These are phyloP conservation scores for Ancistrus triradiatus DNA, from an alignment of 2,113 vertebrate genomes.

Conservation along the genomic window DNA sequence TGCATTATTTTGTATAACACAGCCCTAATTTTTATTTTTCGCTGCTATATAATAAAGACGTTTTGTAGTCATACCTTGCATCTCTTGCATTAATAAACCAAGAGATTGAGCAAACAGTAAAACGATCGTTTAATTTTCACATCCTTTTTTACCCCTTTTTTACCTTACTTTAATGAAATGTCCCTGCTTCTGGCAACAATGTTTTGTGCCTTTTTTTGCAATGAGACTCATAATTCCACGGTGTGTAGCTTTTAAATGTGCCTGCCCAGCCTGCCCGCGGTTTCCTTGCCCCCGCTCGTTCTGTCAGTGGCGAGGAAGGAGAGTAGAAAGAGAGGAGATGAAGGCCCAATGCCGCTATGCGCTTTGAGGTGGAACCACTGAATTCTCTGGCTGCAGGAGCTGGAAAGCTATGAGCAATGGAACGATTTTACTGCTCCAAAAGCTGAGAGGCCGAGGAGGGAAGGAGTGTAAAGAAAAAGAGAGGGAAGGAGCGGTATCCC, in stretches of 20 bases:
- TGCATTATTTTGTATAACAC: too few relatives aligned
- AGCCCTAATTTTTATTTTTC: too few relatives aligned
- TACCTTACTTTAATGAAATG: too few relatives aligned
- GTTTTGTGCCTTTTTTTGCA: slow-evolving; percentile 17
- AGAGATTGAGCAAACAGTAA: too few relatives aligned
- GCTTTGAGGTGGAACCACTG: slow-evolving; percentile 42
- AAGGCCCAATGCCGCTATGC: too few relatives aligned
- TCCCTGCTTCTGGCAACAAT: too few relatives aligned
- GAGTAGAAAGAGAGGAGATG: background rate
- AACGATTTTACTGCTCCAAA: slow-evolving; percentile 51
- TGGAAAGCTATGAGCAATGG: slow-evolving; percentile 66
- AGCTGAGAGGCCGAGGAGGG: slow-evolving; percentile 28
- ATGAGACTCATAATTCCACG: slow-evolving; percentile 36
- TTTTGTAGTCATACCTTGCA: too few relatives aligned
- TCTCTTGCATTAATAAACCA: too few relatives aligned
- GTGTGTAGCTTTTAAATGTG: slow-evolving; percentile 35
- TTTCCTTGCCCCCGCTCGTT: background rate
- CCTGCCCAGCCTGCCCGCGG: slow-evolving; percentile 8
- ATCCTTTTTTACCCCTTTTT: too few relatives aligned
- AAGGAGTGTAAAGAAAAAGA: slow-evolving; percentile 40
- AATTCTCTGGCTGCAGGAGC: slow-evolving; percentile 50
- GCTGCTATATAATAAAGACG: too few relatives aligned
- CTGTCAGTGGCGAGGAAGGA: background rate
- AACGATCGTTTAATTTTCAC: too few relatives aligned
- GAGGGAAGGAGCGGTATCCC: slow-evolving; percentile 40